Evolutionary conservation across 2,797 vertebrate genomes (phyloP), one percentile per base, ranked within the genome.

Genomic region (Chrosomus eos): DNA sequence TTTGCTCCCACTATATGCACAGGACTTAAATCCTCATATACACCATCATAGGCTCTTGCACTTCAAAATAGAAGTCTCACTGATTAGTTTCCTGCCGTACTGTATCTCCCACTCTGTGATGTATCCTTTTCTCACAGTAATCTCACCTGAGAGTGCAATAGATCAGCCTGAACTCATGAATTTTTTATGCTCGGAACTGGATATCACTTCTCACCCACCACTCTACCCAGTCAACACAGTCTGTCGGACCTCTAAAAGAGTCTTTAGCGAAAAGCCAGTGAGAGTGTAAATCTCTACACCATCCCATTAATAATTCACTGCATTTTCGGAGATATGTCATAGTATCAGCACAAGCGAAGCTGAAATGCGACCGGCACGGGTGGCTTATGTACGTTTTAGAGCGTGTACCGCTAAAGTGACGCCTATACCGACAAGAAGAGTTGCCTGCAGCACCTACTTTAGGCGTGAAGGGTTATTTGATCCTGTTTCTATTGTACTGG

Each of bases 241-340:
- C 81, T 86, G 82, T 80, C 40, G 67, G 64, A 36, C 78, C 53
- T 71, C 86, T 81, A 73, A 77, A 87, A 81, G 82, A 75, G 66
- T 87, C 81, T 86, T 86, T 78, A 79, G 81, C 58, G 26, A 77
- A 74, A 51, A 71, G 82, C 86, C 76, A 75, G 53, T 7, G 38
- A 83, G 68, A 85, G 67, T 51, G 55, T 80, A 85, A 83, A 80
- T 72, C 81, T 71, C 60, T 33, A 81, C 48, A 28, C 43, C 1
- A 58, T 48, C 62, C 21, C 78, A 84, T 89, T 81, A 89, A 87
- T 87, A 87, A 87, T 89, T 86, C 86, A 87, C 77, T 19, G 40
- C 11, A 36, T 73, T 86, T 86, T 89, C 36, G 74, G 81, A 84
- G 74, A 83, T 58, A 33, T 85, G 85, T 89, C 85, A 89, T 82